Base-by-base conservation (phyloP, 2,888 invertebrate genomes). In the Drosophila birchii region DNA sequence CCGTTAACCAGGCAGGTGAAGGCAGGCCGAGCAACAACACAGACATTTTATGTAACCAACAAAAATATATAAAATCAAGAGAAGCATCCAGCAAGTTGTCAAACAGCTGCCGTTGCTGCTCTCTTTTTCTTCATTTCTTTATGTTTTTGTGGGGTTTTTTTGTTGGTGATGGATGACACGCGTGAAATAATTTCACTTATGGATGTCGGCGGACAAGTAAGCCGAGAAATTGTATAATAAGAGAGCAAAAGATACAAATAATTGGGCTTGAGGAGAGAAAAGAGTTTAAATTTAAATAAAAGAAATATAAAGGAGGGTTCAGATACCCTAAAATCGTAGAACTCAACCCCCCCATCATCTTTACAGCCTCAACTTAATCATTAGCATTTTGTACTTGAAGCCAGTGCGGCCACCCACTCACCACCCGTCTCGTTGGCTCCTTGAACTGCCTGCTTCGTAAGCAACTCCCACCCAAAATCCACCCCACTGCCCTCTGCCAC, bases 1-100 rank as follows among this genome's bases (percentile, higher is more conserved):
- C 89, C 90, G 86, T 88, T 88, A 86, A 81, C 39, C 51, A 53
- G 43, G 67, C 86, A 88, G 86, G 83, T 87, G 89, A 85, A 85
- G 86, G 84, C 66, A 68, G 29, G 20, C 43, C 43, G 36, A 49
- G 53, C 49, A 7, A 29, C 29, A 29, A 8, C 49, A 53, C 55
- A 70, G 34, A 56, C 38, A 54, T 60, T 83, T 83, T 83, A 83
- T 83, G 82, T 83, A 83, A 86, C 82, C 73, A 73, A 47, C 57
- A 44, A 38, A 36, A 26, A 26, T 26, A 26, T 12, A 6, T 2
- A 47, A 45, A 41, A 23, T 47, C 14, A 47, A 47, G 36, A 20
- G 53, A 44, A 53, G 60, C 60, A 14, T 39, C 58, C 59, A 60
- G 39, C 60, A 62, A 70, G 23, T 62, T 63, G 75, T 76, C 62